Evolutionary conservation across 2,113 vertebrate genomes (phyloP).

Genomic region (Myanophis thanlyinensis): DNA sequence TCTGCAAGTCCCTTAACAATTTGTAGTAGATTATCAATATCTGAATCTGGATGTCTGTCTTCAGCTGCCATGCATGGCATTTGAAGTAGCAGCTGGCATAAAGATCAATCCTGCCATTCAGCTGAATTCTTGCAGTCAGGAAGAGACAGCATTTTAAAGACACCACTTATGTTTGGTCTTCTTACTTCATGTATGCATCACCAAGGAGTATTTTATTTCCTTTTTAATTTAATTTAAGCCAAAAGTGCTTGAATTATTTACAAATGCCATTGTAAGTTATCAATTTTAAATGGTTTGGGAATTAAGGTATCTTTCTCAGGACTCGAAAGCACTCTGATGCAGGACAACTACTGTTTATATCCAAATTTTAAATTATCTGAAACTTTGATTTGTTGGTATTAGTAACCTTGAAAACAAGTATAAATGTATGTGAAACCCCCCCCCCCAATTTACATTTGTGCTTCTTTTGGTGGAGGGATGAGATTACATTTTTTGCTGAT

Average conservation of each 20-base stretch:
- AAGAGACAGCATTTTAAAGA: neutral
- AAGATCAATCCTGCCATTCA: neutral
- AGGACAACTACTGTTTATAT: neutral
- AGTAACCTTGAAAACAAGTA: neutral
- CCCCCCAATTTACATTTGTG: neutral
- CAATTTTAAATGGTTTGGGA: neutral
- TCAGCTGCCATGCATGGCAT: neutral
- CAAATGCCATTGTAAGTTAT: neutral
- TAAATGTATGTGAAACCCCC: neutral
- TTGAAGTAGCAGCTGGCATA: neutral
- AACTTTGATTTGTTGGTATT: neutral
- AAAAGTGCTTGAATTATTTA: neutral
- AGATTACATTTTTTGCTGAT: neutral
- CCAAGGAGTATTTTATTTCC: neutral
- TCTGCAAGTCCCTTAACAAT: neutral
- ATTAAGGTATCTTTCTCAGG: neutral
- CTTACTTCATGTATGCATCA: too few species aligned
- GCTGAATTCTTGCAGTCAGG: neutral
- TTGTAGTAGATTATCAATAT: neutral
- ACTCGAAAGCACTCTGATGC: neutral
- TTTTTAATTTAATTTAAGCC: fast-evolving
- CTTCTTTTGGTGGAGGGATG: neutral
- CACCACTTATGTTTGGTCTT: neutral
- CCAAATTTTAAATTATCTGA: neutral
- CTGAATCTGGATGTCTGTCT: neutral